Evolutionary conservation across 2,888 invertebrate species (phyloP), one percentile per base, ranked within the genome.

Genomic region (Lasius fuliginosus): DNA sequence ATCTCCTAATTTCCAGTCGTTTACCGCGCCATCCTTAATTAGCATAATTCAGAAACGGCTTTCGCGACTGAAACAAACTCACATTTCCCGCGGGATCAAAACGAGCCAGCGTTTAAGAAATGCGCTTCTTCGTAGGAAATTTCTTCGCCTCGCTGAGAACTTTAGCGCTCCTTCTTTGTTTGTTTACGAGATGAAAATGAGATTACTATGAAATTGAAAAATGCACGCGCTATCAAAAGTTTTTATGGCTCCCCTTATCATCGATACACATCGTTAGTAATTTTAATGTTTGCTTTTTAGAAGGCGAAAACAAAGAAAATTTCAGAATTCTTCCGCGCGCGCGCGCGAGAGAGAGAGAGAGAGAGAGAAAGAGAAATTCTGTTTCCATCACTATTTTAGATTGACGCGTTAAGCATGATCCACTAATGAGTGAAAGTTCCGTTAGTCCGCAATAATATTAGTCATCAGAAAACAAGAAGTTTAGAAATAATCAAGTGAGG

Each of bases 1-100:
- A 69, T 64, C 71, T 76, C 75, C 84, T 62, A 69, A 84, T 84
- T 82, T 79, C 36, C 60, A 82, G 42, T 36, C 77, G 67, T 82
- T 83, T 84, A 79, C 60, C 79, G 60, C 73, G 79, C 40, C 74
- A 27, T 27, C 42, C 77, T 1, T 42, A 81, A 74, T 81, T 81
- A 73, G 46, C 74, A 46, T 73, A 73, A 73, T 74, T 81, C 56
- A 56, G 53, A 27, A 30, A 12, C 30, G 46, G 46, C 33, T 23
- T 46, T 36, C 46, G 56, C 53, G 56, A 33, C 67, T 36, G 62
- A 27, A 53, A 77, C 42, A 40, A 56, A 58, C 53, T 53, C n/a
- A 56, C 53, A 53, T 15, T 42, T 56, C 23, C 67, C 12, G 67
- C 12, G 36, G 40, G 53, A 77, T 77, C 27, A 23, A 36, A 77